phyloP scores from a whole-genome alignment of 2,113 vertebrate species.

The Micronycteris hirsuta region DNA sequence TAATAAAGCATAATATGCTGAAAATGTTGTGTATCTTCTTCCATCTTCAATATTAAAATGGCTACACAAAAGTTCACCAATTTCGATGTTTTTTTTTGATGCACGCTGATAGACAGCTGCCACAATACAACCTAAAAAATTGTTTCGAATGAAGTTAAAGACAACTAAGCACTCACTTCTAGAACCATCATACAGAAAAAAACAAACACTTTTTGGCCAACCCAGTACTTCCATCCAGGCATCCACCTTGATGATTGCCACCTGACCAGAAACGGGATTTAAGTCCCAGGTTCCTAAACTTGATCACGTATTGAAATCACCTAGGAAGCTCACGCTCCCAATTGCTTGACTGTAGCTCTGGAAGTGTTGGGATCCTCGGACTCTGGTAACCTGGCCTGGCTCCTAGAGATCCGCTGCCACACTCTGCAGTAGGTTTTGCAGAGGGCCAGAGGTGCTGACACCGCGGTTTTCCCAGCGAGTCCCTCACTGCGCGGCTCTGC shows the following conservation, averaged over 20 bases:
- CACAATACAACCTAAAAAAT: no score
- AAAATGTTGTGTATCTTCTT: no score
- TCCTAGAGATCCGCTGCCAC: fast-evolving
- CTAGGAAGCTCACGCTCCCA: background rate
- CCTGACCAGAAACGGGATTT: background rate
- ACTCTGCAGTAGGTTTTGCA: background rate
- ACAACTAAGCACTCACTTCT: no score
- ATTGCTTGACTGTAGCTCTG: no score
- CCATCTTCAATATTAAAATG: no score
- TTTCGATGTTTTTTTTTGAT: no score
- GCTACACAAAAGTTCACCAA: no score
- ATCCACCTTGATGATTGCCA: background rate
- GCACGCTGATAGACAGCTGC: no score
- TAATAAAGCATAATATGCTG: no score
- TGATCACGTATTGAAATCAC: background rate
- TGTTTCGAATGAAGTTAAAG: no score
- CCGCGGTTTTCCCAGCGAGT: background rate
- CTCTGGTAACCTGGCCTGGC: background rate
- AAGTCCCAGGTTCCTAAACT: background rate
- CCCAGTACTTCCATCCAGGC: background rate
- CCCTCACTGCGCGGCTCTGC: background rate
- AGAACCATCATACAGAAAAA: no score
- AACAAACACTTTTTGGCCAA: no score
- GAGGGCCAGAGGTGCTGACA: background rate
- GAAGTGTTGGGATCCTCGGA: background rate